Base-by-base conservation (phyloP, 2,113 vertebrate genomes). In the Gopherus evgoodei region DNA sequence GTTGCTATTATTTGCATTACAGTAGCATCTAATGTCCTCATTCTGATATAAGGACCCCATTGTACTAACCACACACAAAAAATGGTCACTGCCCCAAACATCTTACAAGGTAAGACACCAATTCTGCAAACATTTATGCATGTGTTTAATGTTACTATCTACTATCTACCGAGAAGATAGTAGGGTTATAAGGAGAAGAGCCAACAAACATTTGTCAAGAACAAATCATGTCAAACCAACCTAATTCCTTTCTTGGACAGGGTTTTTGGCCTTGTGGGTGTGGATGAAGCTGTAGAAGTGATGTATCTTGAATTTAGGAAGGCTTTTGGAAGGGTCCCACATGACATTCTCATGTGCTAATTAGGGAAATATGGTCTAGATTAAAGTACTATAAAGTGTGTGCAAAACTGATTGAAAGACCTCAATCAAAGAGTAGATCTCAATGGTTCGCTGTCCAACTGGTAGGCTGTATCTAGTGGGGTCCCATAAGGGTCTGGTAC, bases 101-200 rank as follows among this genome's bases (percentile, higher is more conserved):
- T n/a, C 27, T 90, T 76, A 6, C 14, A 16, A 12, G 21, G 16
- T 29, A 50, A 87, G 52, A 49, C 4, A 31, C 49, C 7, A 50
- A 6, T 7, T 42, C 90, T 83, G 29, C 79, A 83, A 92, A 81
- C 52, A 84, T 12, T 78, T 85, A 3, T 22, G 8, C 56, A 0
- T 56, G 47, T 4, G 59, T 14, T 9, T 53, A 84, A 2, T 0
- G 0, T 22, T n/a, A 4, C 3, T 89, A 24, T 81, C 57, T 35
- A 7, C 38, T 81, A 47, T 87, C 85, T 57, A 31, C n/a, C 38
- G 22, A 9, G 19, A 1, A 1, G 14, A 21, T 1, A 88, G 5
- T 44, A 69, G 69, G 52, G 53, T n/a, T 42, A 65, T 65, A 35
- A 65, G 31, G 31, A 65, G 31, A 65, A 65, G 11, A 65, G 14